These are phyloP conservation scores for Discoglossus pictus DNA, from an alignment of 2,797 vertebrate species.

Conservation along the genomic window DNA sequence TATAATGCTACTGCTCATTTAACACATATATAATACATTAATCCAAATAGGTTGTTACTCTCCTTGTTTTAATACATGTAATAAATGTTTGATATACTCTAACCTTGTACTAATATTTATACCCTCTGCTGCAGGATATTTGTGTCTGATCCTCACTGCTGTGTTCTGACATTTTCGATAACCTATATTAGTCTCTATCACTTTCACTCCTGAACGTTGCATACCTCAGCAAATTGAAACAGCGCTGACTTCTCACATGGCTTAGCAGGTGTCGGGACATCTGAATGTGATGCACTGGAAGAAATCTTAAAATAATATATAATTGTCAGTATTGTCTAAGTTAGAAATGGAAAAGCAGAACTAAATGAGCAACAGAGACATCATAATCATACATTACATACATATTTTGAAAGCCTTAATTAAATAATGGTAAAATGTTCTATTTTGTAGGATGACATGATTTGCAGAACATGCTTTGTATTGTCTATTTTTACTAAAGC, in stretches of 20 bases:
- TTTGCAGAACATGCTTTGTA: no score
- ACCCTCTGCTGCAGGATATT: not conserved
- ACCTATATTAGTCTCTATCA: conserved; percentile 17
- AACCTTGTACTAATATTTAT: not conserved
- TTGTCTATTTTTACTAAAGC: no score
- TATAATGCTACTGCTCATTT: no score
- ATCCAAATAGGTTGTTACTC: conserved; percentile 1
- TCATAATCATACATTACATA: no score
- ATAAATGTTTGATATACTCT: not conserved
- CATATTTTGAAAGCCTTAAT: no score
- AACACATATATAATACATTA: no score
- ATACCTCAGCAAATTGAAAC: conserved; percentile 80
- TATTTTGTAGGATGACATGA: no score
- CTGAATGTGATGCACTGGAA: conserved; percentile 69
- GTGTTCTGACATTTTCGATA: not conserved
- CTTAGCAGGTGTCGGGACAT: conserved; percentile 62
- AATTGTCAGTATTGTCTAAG: not conserved
- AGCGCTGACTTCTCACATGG: conserved; percentile 73
- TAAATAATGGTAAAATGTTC: no score
- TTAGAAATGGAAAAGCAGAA: conserved; percentile 52
- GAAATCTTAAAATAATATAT: conserved; percentile 65
- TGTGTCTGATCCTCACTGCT: not conserved
- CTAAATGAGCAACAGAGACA: no score
- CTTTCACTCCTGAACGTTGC: conserved; percentile 17
- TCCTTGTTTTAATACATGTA: not conserved